Evolutionary conservation across 1,140 invertebrate species (phyloP), one percentile per base, ranked within the genome.

Genomic region (Telenomus remus): DNA sequence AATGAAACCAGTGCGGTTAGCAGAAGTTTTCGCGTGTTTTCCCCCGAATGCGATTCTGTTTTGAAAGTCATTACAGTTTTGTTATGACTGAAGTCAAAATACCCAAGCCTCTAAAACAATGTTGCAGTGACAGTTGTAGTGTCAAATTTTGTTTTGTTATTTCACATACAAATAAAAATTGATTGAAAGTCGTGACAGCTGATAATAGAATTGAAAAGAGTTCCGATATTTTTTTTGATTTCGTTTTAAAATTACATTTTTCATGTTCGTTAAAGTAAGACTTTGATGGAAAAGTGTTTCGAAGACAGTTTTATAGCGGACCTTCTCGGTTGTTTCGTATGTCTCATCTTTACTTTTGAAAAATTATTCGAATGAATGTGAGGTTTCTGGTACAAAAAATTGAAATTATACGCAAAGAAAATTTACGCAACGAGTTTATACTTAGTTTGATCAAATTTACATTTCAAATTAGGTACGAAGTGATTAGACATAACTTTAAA

Each of bases 401-500:
- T 35, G 33, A 35, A 15, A 57, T 51, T 51, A 51, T 56, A 44
- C 50, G 15, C 8, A 51, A 57, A 43, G 50, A 56, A 50, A 34
- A 35, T 66, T 66, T 66, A 39, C 50, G 47, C 50, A 51, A 55
- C 37, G 13, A 11, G 19, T 16, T 13, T n/a, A 14, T 53, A 68
- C 37, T 49, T 46, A 47, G 27, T 53, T 59, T 46, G 37, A 59
- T 47, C 15, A 12, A 51, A 60, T 69, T 69, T 69, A 39, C 65
- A 69, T 34, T 69, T 43, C 56, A 60, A 59, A 69, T 69, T 14
- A 60, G 47, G 34, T 69, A 46, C 19, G 43, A 13, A 55, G 65
- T 69, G 54, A 69, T 69, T 60, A 60, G 12, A 27, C 60, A 60
- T 69, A 44, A 70, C 39, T 39, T 69, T 54, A 56, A 68, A 68